Conservation (phyloP, 2,888 invertebrate genomes). For the Leistus spinibarbis region DNA sequence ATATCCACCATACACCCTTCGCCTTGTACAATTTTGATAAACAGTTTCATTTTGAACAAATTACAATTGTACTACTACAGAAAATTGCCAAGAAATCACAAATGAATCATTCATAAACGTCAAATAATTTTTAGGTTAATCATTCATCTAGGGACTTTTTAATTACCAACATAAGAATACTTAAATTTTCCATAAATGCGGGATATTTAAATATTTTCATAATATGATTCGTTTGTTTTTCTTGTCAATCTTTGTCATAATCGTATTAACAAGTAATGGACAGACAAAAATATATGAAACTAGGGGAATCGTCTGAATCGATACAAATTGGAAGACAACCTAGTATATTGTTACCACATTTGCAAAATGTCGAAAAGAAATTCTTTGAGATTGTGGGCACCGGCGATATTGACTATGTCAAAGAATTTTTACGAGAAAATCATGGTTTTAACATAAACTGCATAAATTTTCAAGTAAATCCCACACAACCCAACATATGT, state of each 20-base stretch:
- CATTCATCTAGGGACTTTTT: constrained; percentile 9
- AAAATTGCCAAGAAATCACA: constrained; percentile 54
- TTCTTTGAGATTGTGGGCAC: constrained; percentile 62
- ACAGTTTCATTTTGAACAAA: constrained; percentile 67
- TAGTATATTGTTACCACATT: constrained; percentile 61
- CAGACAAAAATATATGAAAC: constrained; percentile 47
- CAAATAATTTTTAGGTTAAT: constrained; percentile 56
- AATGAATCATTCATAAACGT: constrained; percentile 60
- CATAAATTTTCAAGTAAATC: constrained; percentile 60
- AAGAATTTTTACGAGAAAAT: constrained; percentile 57
- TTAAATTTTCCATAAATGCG: constrained; percentile 25
- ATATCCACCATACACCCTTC: constrained; percentile 73
- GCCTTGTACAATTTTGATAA: constrained; percentile 75
- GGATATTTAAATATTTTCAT: constrained; percentile 50
- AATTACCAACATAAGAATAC: neutral
- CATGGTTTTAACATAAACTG: constrained; percentile 64
- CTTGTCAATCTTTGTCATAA: constrained; percentile 58
- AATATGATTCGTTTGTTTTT: constrained; percentile 60
- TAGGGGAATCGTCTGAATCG: neutral
- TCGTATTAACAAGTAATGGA: constrained; percentile 54
- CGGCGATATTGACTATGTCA: constrained; percentile 58
- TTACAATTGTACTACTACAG: neutral
- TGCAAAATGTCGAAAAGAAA: constrained; percentile 59
- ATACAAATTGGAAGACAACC: constrained; percentile 44
- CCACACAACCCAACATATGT: neutral